Conservation (phyloP, 2,113 vertebrate genomes). For the Burhinus bistriatus region DNA sequence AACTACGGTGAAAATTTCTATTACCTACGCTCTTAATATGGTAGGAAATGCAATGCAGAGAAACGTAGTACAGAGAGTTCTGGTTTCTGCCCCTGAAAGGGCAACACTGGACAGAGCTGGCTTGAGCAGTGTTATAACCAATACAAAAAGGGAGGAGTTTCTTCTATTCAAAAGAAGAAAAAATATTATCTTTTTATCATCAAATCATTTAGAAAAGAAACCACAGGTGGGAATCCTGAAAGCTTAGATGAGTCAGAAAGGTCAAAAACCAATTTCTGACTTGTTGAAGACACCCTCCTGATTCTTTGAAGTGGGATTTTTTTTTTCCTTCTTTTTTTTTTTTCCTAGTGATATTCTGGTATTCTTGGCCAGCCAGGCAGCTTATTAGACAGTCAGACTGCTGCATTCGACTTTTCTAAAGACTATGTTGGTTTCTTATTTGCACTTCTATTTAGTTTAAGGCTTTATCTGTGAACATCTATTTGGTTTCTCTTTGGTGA, state of each 20-base stretch:
- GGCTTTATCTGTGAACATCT: background rate
- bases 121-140: background rate
- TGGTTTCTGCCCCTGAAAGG: background rate
- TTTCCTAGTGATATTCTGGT: background rate
- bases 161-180: constrained; percentile 42
- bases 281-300: constrained; percentile 62
- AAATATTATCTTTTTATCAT: constrained; percentile 54
- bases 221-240: constrained; percentile 59
- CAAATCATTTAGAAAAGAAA: constrained; percentile 60
- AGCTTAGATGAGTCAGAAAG: constrained; percentile 53
- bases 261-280: constrained; percentile 67
- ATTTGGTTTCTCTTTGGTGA: background rate
- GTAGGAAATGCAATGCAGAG: background rate
- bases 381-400: constrained; percentile 30
- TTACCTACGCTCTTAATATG: background rate
- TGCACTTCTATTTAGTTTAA: background rate
- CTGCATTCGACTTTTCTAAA: constrained; percentile 1
- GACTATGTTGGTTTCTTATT: background rate
- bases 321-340: background rate
- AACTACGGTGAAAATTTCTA: background rate
- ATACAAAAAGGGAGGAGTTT: constrained; percentile 37
- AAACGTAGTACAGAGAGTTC: background rate
- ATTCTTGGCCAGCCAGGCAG: background rate
- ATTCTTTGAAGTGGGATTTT: constrained; percentile 40
- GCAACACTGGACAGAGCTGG: background rate